Base-by-base conservation (phyloP, 2,888 invertebrate species). In the Epinotia ramella region DNA sequence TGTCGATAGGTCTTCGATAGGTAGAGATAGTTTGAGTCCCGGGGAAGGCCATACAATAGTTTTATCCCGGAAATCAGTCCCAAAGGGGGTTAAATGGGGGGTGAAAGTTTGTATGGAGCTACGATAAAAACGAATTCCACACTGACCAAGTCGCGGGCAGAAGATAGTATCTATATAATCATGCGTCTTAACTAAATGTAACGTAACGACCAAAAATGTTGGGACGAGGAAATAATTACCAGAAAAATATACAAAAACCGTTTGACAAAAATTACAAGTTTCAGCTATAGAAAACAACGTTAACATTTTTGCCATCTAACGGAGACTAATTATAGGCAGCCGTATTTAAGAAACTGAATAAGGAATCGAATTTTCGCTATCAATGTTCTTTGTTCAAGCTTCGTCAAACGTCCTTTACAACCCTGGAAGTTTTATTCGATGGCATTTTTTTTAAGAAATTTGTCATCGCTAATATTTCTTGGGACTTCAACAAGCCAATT, bases 371-470 rank as follows among this genome's bases (percentile, higher is more conserved):
- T 65, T 73, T 33, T 28, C 16, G 28, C 40, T 18, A 59, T 59
- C 64, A 44, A 24, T 24, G 40, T 63, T 28, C 3, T 28, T 20
- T 28, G 24, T 28, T 64, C 49, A 57, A 56, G 64, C 64, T 57
- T 72, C 11, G 20, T 4, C 53, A 13, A 62, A 62, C 63, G 33
- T 40, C 53, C 28, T 57, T 65, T 28, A 44, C 44, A 57, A 46
- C 18, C 11, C 20, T 40, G 28, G 12, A 71, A 65, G 24, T 65
- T 72, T 72, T 72, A 49, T 46, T 24, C 59, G 18, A 66, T 28
- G 28, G 44, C 12, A n/a, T 49, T 24, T 16, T 24, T 65, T 11
- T 33, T 7, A 5, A 9, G 5, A 64, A 72, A 72, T 71, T 3
- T 72, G 18, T 56, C 24, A 40, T 40, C 67, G 5, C 9, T 5